A percentile compares a stretch with the other conserved stretches of the same genome.
Evolutionary conservation across 2,797 vertebrate genomes (phyloP).

Genomic region (Mus caroli): DNA sequence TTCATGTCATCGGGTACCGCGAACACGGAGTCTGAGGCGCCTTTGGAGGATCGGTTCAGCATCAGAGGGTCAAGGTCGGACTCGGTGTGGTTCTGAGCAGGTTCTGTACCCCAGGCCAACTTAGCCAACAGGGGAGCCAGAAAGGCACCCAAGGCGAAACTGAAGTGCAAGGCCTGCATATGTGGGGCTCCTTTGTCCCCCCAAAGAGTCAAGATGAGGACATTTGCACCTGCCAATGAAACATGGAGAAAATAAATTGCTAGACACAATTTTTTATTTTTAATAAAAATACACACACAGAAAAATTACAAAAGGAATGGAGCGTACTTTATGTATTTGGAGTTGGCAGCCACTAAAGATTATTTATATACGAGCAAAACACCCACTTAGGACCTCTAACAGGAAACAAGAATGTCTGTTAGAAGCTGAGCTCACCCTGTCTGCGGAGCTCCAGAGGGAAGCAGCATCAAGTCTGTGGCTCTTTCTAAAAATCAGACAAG

Average conservation of each 20-base stretch:
- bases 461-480: not conserved
- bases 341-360: not conserved
- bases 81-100: slow-evolving; percentile 56
- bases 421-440: not conserved
- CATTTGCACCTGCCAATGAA: slow-evolving; percentile 92
- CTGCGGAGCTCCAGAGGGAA: not conserved
- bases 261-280: no score
- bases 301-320: not conserved
- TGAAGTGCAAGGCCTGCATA: slow-evolving; percentile 98
- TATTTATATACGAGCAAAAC: slow-evolving; percentile 13
- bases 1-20: not conserved
- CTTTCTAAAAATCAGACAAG: not conserved
- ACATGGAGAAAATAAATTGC: slow-evolving; percentile 64
- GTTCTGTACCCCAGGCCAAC: slow-evolving; percentile 83
- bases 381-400: not conserved
- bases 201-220: slow-evolving; percentile 94
- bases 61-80: slow-evolving; percentile 38
- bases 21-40: not conserved
- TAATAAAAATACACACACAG: not conserved
- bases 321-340: not conserved
- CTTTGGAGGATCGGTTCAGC: not conserved
- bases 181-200: slow-evolving; percentile 92
- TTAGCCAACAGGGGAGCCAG: slow-evolving; percentile 95
- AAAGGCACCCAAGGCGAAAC: slow-evolving; percentile 95
- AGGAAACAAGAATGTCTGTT: not conserved